phyloP scores from a whole-genome alignment of 2,113 vertebrate genomes.

The Megaleporinus macrocephalus region DNA sequence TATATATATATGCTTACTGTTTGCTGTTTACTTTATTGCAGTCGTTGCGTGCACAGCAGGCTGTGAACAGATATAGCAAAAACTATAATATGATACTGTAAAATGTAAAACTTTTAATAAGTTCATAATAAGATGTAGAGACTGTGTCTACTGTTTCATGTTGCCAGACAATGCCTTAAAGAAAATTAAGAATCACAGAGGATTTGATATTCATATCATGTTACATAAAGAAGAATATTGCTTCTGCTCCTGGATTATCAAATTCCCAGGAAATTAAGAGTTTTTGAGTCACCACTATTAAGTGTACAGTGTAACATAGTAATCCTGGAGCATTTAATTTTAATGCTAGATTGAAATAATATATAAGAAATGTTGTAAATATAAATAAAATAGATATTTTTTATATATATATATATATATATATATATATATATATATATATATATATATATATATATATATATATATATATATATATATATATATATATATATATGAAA shows the following conservation, averaged over 20 bases:
- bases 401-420: too few species aligned
- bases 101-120: background rate
- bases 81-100: too few species aligned
- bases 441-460: too few species aligned
- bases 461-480: too few species aligned
- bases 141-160: background rate
- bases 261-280: background rate
- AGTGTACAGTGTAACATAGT: background rate
- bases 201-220: background rate
- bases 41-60: too few species aligned
- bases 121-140: background rate
- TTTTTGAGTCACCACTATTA: background rate
- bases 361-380: background rate
- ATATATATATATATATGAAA: too few species aligned
- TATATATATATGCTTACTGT: too few species aligned
- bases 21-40: too few species aligned
- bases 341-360: background rate
- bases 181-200: background rate
- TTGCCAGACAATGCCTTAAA: background rate
- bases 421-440: too few species aligned
- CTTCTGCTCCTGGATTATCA: background rate
- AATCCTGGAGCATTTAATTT: background rate
- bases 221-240: background rate
- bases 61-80: too few species aligned
- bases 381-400: too few species aligned